phyloP scores from a whole-genome alignment of 2,113 vertebrate species.

The Sebastes schlegelii region DNA sequence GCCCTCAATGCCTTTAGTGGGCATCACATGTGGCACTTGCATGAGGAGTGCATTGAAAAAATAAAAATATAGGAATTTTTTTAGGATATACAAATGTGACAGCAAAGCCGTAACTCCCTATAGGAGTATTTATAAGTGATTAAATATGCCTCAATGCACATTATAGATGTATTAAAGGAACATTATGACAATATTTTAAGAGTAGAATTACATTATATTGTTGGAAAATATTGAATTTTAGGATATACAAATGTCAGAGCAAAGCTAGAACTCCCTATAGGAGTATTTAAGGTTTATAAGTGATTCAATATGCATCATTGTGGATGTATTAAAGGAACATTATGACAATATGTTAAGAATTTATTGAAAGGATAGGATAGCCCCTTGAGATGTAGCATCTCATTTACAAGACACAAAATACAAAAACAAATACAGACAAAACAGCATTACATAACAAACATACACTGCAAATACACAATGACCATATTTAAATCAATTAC shows the following conservation, averaged over 20 bases:
- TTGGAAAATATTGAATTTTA: not conserved
- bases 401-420: too few relatives aligned
- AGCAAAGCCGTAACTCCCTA: constrained; percentile 3
- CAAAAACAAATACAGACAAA: too few relatives aligned
- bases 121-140: not conserved
- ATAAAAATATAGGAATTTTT: constrained; percentile 19
- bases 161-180: not conserved
- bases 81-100: constrained; percentile 29
- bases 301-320: not conserved
- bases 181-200: not conserved
- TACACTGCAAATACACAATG: too few relatives aligned
- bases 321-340: not conserved
- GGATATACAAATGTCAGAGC: constrained; percentile 25
- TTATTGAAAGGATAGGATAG: too few relatives aligned
- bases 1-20: constrained; percentile 66
- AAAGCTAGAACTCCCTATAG: not conserved
- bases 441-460: too few relatives aligned
- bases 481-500: too few relatives aligned
- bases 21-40: constrained; percentile 42
- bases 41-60: not conserved
- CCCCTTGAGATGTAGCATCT: too few relatives aligned
- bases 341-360: not conserved
- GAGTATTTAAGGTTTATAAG: not conserved
- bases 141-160: not conserved
- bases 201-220: too few relatives aligned